These are phyloP conservation scores for Cisticola juncidis DNA, from an alignment of 2,113 vertebrate species.

Conservation along the genomic window DNA sequence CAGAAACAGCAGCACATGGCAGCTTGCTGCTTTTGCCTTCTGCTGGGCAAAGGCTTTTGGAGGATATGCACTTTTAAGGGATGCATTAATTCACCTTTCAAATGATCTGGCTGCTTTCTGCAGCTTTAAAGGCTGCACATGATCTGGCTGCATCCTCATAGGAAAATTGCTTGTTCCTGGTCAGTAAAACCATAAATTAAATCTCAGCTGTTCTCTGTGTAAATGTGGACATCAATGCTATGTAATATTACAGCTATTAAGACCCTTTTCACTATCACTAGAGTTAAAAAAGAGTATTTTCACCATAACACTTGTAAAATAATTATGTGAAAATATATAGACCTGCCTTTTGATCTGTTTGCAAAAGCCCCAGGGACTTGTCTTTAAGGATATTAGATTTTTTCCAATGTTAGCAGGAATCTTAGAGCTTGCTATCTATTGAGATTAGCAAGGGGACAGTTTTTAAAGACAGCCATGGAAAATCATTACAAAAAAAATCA, in stretches of 20 bases:
- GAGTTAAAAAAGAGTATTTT: conserved; percentile 14
- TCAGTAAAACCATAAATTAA: background rate
- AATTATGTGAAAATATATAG: conserved; percentile 9
- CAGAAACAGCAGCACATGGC: background rate
- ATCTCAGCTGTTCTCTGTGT: background rate
- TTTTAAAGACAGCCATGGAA: background rate
- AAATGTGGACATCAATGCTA: background rate
- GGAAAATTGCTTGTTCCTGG: background rate
- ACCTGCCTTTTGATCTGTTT: conserved; percentile 20
- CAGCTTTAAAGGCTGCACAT: background rate
- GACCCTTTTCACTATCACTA: background rate
- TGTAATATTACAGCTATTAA: background rate
- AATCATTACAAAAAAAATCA: background rate
- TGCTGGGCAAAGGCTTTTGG: background rate
- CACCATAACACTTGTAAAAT: conserved; percentile 2
- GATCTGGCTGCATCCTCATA: background rate
- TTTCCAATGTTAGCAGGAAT: background rate
- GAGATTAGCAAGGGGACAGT: background rate
- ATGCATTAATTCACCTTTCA: background rate
- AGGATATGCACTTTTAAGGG: background rate
- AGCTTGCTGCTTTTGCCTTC: background rate
- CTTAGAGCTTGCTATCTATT: background rate
- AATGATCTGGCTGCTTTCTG: background rate
- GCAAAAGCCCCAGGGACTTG: background rate
- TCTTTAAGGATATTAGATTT: background rate